Evolutionary conservation across 2,888 invertebrate genomes (phyloP), one percentile per base, ranked within the genome.

Genomic region (Synanthedon myopaeformis): DNA sequence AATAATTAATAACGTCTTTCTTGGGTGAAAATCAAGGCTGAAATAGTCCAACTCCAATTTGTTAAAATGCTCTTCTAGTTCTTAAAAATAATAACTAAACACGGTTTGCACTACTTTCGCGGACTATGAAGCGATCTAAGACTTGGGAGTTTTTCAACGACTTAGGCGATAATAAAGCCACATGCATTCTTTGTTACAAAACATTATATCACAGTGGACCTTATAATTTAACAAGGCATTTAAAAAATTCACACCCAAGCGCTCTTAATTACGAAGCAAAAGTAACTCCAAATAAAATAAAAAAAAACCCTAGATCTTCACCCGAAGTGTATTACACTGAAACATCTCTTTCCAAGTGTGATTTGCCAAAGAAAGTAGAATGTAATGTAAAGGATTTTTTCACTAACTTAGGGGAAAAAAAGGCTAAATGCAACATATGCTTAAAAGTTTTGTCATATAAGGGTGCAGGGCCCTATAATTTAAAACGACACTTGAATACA

Each of bases 401-500:
- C 23, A 51, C 51, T 28, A 13, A 51, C 13, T 35, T 51, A 35
- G 51, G 51, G 23, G n/a, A 51, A 5, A 41, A 51, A 35, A 51
- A 51, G 35, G 51, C 51, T 13, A 51, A 51, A 51, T 51, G 51
- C 10, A 51, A 23, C 28, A 51, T 51, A 13, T 51, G 51, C 35
- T 35, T 23, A 35, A 51, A 51, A 51, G 35, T 35, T 51, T 35
- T 51, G 13, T 51, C 51, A 35, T 51, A 35, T 51, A 41, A 51
- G 28, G 51, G 35, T 35, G 51, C 51, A 51, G 51, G 51, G 35
- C 51, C 51, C 23, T 51, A 51, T 35, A 51, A 51, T 51, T 51
- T 51, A 51, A 51, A 28, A 41, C 23, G 51, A 35, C 51, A 51
- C 35, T 35, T 51, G 35, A 51, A 51, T 28, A 35, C 51, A 13